Conservation (phyloP, 1,140 invertebrate genomes). For the Rhynchophorus ferrugineus region DNA sequence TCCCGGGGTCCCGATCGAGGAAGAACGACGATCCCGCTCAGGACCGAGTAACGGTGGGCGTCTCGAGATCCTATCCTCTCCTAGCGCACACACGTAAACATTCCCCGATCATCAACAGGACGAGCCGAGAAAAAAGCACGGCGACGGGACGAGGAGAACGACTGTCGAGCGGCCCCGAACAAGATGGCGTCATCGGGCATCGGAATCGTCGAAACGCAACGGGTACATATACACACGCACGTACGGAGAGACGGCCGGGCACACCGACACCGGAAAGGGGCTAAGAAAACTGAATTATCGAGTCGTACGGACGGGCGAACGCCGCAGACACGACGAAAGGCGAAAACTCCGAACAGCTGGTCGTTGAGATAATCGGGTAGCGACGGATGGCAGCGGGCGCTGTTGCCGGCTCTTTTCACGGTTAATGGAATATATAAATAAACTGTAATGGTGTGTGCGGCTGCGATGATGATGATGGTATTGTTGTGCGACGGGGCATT, state of each 20-base stretch:
- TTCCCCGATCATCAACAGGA: too few relatives aligned
- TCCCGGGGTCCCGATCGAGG: too few relatives aligned
- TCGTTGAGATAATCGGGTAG: slow-evolving; percentile 22
- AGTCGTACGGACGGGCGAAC: slow-evolving; percentile 9
- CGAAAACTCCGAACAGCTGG: slow-evolving; percentile 24
- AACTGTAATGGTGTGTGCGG: slow-evolving; percentile 22
- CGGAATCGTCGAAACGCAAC: too few relatives aligned
- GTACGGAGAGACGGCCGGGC: slow-evolving; percentile 6
- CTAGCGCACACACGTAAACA: too few relatives aligned
- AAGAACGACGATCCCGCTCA: too few relatives aligned
- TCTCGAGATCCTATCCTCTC: too few relatives aligned
- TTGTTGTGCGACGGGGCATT: slow-evolving; percentile 5
- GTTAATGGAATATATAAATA: slow-evolving; percentile 21
- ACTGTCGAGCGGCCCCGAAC: slow-evolving; percentile 4
- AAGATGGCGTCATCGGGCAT: slow-evolving; percentile 18
- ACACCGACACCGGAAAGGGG: slow-evolving; percentile 16
- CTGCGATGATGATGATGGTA: slow-evolving; percentile 12
- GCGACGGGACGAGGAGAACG: not conserved
- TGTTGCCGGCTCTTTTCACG: slow-evolving; percentile 22
- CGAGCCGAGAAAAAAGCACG: not conserved
- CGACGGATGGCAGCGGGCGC: slow-evolving; percentile 13
- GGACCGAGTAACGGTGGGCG: too few relatives aligned
- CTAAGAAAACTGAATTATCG: slow-evolving; percentile 25
- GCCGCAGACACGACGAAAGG: slow-evolving; percentile 21
- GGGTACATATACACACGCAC: too few relatives aligned